Evolutionary conservation across 2,113 vertebrate species (phyloP).

Genomic region (Plecturocebus donacophilus): DNA sequence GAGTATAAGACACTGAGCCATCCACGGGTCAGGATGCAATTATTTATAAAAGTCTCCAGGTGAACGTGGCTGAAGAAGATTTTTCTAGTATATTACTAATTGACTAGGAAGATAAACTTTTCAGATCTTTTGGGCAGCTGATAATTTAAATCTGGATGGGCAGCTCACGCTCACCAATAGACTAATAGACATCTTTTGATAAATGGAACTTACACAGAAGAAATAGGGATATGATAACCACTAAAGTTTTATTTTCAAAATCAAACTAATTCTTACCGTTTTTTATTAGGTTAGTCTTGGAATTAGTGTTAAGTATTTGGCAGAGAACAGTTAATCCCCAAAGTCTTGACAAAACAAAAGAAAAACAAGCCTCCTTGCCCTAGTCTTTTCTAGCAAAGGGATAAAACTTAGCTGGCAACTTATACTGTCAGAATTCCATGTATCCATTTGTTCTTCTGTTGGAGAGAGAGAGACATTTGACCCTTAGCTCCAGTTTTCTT

Average conservation of each 20-base stretch:
- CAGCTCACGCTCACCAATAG: constrained; percentile 59
- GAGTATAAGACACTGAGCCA: constrained; percentile 74
- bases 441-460: not conserved
- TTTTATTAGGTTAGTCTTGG: constrained; percentile 54
- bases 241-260: constrained; percentile 56
- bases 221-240: constrained; percentile 71
- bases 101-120: constrained; percentile 63
- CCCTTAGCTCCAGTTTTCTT: constrained; percentile 6
- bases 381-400: constrained; percentile 35
- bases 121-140: constrained; percentile 66
- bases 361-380: constrained; percentile 3
- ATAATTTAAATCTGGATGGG: constrained; percentile 49
- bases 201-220: constrained; percentile 59
- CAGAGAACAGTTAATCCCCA: constrained; percentile 22
- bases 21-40: constrained; percentile 53
- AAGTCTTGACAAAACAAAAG: constrained; percentile 41
- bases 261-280: not conserved
- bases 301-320: constrained; percentile 17
- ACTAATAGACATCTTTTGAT: constrained; percentile 48
- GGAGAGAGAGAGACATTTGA: constrained; percentile 60
- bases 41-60: constrained; percentile 53
- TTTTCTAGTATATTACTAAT: constrained; percentile 18
- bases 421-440: not conserved
- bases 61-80: constrained; percentile 50
- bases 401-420: not conserved